A percentile compares a stretch with the other conserved stretches of the same genome.
These are phyloP conservation scores for Acronicta psi DNA, from an alignment of 2,888 invertebrate species.

Conservation along the genomic window DNA sequence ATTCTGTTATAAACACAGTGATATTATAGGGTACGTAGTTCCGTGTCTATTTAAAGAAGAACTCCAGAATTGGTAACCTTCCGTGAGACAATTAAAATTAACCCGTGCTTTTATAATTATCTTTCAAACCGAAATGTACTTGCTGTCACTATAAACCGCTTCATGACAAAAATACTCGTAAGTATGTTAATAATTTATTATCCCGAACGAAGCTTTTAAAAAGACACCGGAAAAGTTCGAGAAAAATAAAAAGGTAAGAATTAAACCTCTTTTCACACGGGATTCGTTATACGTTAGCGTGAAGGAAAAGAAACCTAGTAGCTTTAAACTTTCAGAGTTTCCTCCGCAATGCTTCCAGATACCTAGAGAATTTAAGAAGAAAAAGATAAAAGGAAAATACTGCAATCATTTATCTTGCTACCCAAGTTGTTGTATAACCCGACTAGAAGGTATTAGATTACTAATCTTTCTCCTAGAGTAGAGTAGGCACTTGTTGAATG, in stretches of 20 bases:
- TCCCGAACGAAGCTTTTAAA: too few species aligned
- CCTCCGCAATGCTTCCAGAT: not conserved
- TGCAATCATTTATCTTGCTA: constrained; percentile 4
- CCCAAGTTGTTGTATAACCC: constrained; percentile 1
- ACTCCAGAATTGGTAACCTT: too few species aligned
- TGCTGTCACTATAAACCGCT: too few species aligned
- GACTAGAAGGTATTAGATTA: constrained; percentile 4
- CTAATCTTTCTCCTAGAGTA: not conserved
- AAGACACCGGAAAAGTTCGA: not conserved
- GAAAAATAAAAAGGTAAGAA: constrained; percentile 1
- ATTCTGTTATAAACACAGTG: too few species aligned
- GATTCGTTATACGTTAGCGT: not conserved
- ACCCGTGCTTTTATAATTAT: too few species aligned
- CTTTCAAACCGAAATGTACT: too few species aligned
- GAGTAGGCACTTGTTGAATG: not conserved
- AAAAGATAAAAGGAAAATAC: constrained; percentile 7
- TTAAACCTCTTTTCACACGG: not conserved
- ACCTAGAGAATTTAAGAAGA: constrained; percentile 8
- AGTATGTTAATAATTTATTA: too few species aligned
- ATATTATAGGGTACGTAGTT: too few species aligned
- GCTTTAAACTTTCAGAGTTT: not conserved
- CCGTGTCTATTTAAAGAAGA: too few species aligned
- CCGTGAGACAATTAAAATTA: too few species aligned
- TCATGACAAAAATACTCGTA: too few species aligned
- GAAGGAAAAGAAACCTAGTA: not conserved